These are phyloP conservation scores for Aelia acuminata DNA, from an alignment of 2,888 invertebrate genomes.

Conservation along the genomic window DNA sequence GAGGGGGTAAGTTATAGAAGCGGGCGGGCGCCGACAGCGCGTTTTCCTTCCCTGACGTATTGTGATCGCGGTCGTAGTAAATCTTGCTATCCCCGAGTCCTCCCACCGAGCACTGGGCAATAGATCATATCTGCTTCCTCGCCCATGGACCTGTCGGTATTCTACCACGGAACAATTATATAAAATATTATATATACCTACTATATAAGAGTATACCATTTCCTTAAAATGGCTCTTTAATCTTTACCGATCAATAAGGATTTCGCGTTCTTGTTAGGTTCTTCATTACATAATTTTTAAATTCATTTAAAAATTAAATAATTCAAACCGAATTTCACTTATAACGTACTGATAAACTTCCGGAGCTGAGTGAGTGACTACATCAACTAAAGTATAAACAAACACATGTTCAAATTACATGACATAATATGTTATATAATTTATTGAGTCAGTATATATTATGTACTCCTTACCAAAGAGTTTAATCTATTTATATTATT, in stretches of 20 bases:
- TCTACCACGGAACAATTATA: not conserved
- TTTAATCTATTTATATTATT: not conserved
- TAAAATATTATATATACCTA: not conserved
- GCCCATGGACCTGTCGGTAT: not conserved
- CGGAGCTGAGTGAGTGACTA: no score
- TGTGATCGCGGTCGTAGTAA: conserved; percentile 29
- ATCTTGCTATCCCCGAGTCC: not conserved
- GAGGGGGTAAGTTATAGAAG: not conserved
- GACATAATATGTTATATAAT: no score
- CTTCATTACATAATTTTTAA: no score
- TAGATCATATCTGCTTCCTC: not conserved
- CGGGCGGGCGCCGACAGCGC: not conserved
- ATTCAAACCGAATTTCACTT: no score
- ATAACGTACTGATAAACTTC: no score
- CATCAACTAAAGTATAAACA: no score
- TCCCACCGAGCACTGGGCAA: not conserved
- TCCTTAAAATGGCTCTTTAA: not conserved
- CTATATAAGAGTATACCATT: not conserved
- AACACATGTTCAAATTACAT: no score
- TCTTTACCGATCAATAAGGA: no score
- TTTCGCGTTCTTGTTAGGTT: no score
- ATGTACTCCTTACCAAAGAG: no score
- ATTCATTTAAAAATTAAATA: no score
- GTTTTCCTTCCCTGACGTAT: not conserved
- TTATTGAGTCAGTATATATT: no score